Evolutionary conservation across 35 echinoderm and acorn worm species (phyloP).

Genomic region (Nesometra sesokonis): DNA sequence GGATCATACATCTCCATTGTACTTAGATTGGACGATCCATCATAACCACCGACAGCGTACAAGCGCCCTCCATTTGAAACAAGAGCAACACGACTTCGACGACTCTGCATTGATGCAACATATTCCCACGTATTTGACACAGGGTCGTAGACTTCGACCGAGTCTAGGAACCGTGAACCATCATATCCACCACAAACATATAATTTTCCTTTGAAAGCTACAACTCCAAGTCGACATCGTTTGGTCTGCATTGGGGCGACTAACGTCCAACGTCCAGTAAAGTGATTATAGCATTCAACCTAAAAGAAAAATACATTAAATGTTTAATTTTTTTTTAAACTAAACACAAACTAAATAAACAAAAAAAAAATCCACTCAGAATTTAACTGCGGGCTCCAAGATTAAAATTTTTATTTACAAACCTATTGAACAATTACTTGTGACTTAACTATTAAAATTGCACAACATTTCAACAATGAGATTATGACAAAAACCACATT

Average conservation of each 20-base stretch:
- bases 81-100: constrained; percentile 79
- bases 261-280: constrained; percentile 90
- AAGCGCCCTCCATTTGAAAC: constrained; percentile 79
- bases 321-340: no score
- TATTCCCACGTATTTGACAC: constrained; percentile 66
- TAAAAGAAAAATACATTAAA: constrained; percentile 10
- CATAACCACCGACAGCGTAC: constrained; percentile 92
- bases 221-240: constrained; percentile 83
- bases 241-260: constrained; percentile 89
- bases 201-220: constrained; percentile 88
- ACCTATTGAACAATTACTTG: no score
- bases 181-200: constrained; percentile 96
- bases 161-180: constrained; percentile 88
- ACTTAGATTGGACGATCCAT: constrained; percentile 87
- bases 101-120: constrained; percentile 69
- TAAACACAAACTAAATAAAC: no score
- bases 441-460: no score
- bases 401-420: no score
- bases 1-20: constrained; percentile 87
- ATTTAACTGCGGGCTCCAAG: no score
- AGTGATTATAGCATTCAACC: constrained; percentile 98
- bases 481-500: no score
- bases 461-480: no score
- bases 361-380: no score
- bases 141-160: constrained; percentile 93